These are phyloP conservation scores for Drosophila mercatorum DNA, from an alignment of 2,888 invertebrate species.

Conservation along the genomic window DNA sequence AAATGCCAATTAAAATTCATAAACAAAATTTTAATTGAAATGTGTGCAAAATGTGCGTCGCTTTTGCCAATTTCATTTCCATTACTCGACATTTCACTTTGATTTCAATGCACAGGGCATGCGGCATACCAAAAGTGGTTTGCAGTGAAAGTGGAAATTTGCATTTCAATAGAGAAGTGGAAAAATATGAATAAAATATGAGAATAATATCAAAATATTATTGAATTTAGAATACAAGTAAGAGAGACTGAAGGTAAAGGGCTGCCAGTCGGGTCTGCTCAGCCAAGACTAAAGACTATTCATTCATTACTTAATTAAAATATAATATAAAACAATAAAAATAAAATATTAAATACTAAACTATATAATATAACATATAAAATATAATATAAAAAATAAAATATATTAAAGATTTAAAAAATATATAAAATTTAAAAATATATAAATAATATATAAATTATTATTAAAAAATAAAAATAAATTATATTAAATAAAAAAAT, in stretches of 20 bases:
- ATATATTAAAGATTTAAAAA: too few relatives aligned
- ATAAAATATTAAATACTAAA: too few relatives aligned
- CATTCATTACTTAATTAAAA: too few relatives aligned
- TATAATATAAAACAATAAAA: too few relatives aligned
- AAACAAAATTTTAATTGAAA: slow-evolving; percentile 59
- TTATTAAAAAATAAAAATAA: too few relatives aligned
- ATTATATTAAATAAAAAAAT: too few relatives aligned
- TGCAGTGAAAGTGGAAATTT: background rate
- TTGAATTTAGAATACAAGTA: background rate
- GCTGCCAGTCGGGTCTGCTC: background rate
- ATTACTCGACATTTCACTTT: slow-evolving; percentile 23
- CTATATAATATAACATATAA: too few relatives aligned
- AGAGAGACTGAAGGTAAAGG: background rate
- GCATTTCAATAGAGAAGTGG: background rate
- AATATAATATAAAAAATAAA: too few relatives aligned
- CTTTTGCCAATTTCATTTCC: slow-evolving; percentile 24
- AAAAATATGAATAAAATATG: background rate
- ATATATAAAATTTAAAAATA: too few relatives aligned
- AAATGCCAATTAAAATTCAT: slow-evolving; percentile 64
- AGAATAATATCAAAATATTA: background rate
- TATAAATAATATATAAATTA: too few relatives aligned
- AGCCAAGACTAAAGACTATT: too few relatives aligned
- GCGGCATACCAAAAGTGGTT: background rate
- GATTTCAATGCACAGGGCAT: background rate
- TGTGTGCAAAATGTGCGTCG: slow-evolving; percentile 48